These are phyloP conservation scores for Scleropages formosus DNA, from an alignment of 2,797 vertebrate genomes.

Conservation along the genomic window DNA sequence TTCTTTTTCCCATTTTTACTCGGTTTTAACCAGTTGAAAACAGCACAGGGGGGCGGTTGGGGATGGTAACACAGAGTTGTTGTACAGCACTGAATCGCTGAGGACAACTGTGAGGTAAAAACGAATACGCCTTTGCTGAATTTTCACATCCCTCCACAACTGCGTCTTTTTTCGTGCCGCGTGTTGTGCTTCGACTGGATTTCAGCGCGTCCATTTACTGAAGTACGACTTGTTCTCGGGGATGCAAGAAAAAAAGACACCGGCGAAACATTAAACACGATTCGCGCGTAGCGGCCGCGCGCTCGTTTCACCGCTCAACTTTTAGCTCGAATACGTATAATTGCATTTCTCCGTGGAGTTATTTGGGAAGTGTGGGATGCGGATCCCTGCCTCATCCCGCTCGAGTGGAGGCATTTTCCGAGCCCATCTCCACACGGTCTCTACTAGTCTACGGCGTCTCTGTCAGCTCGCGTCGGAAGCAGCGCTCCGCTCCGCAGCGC, in stretches of 20 bases:
- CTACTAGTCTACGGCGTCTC: slow-evolving; percentile 29
- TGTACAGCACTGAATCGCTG: slow-evolving; percentile 45
- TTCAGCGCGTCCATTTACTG: slow-evolving; percentile 59
- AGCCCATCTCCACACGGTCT: slow-evolving; percentile 26
- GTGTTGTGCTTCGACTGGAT: slow-evolving; percentile 52
- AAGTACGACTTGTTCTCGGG: slow-evolving; percentile 63
- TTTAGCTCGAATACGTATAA: slow-evolving; percentile 33
- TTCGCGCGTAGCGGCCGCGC: slow-evolving; percentile 56
- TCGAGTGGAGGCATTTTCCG: slow-evolving; percentile 52
- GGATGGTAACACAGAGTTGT: slow-evolving; percentile 42
- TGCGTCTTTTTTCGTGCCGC: slow-evolving; percentile 29
- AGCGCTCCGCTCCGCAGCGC: slow-evolving; percentile 21
- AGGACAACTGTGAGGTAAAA: slow-evolving; percentile 47
- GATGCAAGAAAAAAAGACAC: slow-evolving; percentile 52
- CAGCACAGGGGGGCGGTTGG: slow-evolving; percentile 36
- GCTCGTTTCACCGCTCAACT: slow-evolving; percentile 42
- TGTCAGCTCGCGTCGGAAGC: slow-evolving; percentile 27
- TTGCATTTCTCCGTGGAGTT: slow-evolving; percentile 51
- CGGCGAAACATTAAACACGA: slow-evolving; percentile 42
- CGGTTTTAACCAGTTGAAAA: slow-evolving; percentile 45
- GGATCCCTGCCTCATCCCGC: slow-evolving; percentile 53
- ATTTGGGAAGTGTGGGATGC: slow-evolving; percentile 61
- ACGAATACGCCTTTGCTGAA: slow-evolving; percentile 35
- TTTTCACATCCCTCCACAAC: slow-evolving; percentile 20
- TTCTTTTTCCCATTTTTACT: slow-evolving; percentile 39